Base-by-base conservation (phyloP, 1,140 invertebrate species). In the Leptestheria dahalacensis region DNA sequence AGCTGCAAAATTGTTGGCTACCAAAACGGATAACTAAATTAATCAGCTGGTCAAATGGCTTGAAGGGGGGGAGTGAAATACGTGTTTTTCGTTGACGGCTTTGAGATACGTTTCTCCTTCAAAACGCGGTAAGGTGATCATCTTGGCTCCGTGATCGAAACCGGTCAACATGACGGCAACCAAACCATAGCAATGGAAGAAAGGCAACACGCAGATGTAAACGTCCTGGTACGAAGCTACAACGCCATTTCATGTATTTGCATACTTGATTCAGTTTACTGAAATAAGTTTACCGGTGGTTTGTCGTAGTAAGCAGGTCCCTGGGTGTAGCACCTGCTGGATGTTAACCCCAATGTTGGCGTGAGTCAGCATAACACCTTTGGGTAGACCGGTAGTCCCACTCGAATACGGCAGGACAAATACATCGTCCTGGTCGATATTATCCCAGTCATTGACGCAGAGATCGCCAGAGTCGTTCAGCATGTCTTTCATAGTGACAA, bases 361-460 rank as follows among this genome's bases (percentile, higher is more conserved):
- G 69, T 93, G 83, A 0, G 84, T 83, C 1, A 91, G 67, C 73
- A 88, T 79, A 0, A 92, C 89, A 24, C 86, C 89, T 78, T 94
- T 94, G 11, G 91, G 88, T 51, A 86, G 67, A 15, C 91, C 89
- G 25, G 88, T 93, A 3, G 90, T 93, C 18, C 90, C 90, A 68
- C 88, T 55, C 33, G 53, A 55, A 29, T n/a, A 55, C 3, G 53
- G 53, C 9, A 55, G 28, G 0, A 29, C 28, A 55, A 55, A 55
- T 12, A 41, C 33, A 28, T 54, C 52, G 28, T 55, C 53, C 2
- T 26, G 2, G 11, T 24, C 26, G 26, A n/a, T 33, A 29, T 21
- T 26, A 24, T 64, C 62, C 20, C 65, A 41, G 6, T 28, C 46
- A 12, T 54, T 33, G 52, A 26, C 25, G 18, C 50, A 60, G n/a